Base-by-base conservation (phyloP, 2,888 invertebrate genomes). In the Sphecodes monilicornis region DNA sequence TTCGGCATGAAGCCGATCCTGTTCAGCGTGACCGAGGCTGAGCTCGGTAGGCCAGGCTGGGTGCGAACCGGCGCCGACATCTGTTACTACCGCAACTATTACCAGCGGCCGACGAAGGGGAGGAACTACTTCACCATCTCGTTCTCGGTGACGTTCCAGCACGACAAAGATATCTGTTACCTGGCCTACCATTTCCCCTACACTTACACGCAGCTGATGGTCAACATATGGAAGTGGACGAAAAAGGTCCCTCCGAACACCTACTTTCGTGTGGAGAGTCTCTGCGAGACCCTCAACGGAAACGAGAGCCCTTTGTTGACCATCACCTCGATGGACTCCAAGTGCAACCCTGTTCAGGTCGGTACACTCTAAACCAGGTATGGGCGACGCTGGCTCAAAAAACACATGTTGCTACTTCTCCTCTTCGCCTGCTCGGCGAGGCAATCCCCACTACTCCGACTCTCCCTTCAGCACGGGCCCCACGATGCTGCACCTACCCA, bases 151-250 rank as follows among this genome's bases (percentile, higher is more conserved):
- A 96, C 95, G 72, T 98, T 98, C 94, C 96, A 96, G 8, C 97
- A 98, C 94, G 95, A 95, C 75, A 96, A 96, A 86, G 98, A 98
- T 93, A 96, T 98, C 75, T 97, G 97, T 94, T 98, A 98, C 94
- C 94, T 98, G 84, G 98, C 98, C 3, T 98, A 98, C 93, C 98
- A 98, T 95, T 98, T 97, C 93, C 98, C 98, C 0, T 98, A 97
- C 94, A 97, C 98, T 0, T 98, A 97, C 93, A 97, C 97, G 29
- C 96, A 96, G 94, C 95, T 98, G 92, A 95, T 97, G 97, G 97
- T 97, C 91, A 95, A 97, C 96, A 96, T 96, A 36, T 96, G 96
- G 92, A 95, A 97, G 79, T 96, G 96, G 95, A 95, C 96, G 85
- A 96, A 96, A 95, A 96, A 95, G 80, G 92, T 92, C 85, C 95